phyloP scores from a whole-genome alignment of 2,888 invertebrate species.

The Apamea crenata region DNA sequence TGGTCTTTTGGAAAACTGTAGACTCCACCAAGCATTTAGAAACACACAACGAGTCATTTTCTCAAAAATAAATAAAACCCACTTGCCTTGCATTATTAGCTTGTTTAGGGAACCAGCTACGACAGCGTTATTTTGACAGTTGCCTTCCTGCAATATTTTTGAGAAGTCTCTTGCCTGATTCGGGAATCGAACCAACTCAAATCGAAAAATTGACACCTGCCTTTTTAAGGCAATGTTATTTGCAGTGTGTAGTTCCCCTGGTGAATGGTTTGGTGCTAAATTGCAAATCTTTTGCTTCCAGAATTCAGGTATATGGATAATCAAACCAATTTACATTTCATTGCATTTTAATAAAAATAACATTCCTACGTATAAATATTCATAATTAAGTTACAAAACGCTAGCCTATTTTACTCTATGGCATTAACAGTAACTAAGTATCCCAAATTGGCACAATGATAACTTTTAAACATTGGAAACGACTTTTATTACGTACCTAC shows the following conservation, averaged over 20 bases:
- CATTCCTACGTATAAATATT: slow-evolving; percentile 84
- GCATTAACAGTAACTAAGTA: slow-evolving; percentile 74
- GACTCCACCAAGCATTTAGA: not conserved
- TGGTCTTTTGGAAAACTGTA: not conserved
- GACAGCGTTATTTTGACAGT: not conserved
- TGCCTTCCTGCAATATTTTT: not conserved
- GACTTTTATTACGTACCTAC: slow-evolving; percentile 32
- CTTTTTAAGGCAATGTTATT: not conserved
- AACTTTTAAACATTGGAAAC: slow-evolving; percentile 53
- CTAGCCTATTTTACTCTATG: slow-evolving; percentile 75
- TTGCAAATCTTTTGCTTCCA: too few relatives aligned
- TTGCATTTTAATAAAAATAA: slow-evolving; percentile 86
- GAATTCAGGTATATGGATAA: not conserved
- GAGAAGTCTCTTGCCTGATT: too few relatives aligned
- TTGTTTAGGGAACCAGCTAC: not conserved
- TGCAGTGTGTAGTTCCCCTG: too few relatives aligned
- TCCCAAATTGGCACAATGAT: slow-evolving; percentile 79
- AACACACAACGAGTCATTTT: not conserved
- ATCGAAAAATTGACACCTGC: not conserved
- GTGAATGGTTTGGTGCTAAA: too few relatives aligned
- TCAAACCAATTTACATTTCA: slow-evolving; percentile 66
- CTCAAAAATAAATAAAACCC: not conserved
- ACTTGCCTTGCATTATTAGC: not conserved
- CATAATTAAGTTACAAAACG: slow-evolving; percentile 81
- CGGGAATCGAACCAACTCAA: too few relatives aligned